Evolutionary conservation across 2,113 vertebrate genomes (phyloP), one percentile per base, ranked within the genome.

Genomic region (Nannobrachium achirus): DNA sequence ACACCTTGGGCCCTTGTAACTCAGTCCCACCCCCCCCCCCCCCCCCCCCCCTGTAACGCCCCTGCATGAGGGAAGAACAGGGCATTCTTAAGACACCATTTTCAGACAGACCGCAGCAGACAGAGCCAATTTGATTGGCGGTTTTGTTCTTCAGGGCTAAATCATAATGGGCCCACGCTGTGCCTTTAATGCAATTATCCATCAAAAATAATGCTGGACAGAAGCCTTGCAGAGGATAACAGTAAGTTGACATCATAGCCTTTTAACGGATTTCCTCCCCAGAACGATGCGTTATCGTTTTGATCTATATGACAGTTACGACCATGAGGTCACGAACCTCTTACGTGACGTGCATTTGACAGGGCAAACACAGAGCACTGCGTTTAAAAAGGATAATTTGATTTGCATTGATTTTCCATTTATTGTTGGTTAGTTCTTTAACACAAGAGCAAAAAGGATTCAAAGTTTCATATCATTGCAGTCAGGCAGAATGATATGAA

Each of bases 101-200:
- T 60, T 60, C 11, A 6, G 3, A 20, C 25, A 9, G 10, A 75
- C 14, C 6, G n/a, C 6, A 44, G n/a, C 6, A 44, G 48, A 38
- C 25, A n/a, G n/a, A 42, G 11, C 11, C 50, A 33, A 61, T 4
- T 39, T 8, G 51, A 46, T 39, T 9, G 7, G 38, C 16, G 11
- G 8, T 2, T 14, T 41, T 33, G 14, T 9, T 38, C 55, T 38
- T 2, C 39, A 40, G 9, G n/a, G 4, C 4, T 10, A 7, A 45
- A 3, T 1, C 10, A 56, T 40, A 48, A 20, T 5, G 7, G 33
- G 25, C 11, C 19, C 40, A 11, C 10, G 7, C 18, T 56, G 14
- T 42, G 25, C 4, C 13, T 6, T 10, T 57, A 66, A 74, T 69
- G 13, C 59, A 65, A 50, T 66, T 11, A 57, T 48, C 10, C 20